Base-by-base conservation (phyloP, 1,140 invertebrate genomes). In the Drosophila triauraria region DNA sequence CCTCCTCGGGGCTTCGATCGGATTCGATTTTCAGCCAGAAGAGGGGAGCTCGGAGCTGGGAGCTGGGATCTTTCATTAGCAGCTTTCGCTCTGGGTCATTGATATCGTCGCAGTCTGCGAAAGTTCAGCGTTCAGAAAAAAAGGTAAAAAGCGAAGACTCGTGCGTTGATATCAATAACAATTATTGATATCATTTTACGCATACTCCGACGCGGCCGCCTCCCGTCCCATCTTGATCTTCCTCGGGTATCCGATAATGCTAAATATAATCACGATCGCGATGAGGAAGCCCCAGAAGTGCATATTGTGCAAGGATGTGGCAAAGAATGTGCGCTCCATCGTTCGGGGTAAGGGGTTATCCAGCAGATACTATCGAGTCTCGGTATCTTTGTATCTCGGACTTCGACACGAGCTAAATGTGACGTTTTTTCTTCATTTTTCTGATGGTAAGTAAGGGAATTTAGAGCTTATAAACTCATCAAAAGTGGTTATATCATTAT, bases 81-180 rank as follows among this genome's bases (percentile, higher is more conserved):
- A 70, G 76, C 75, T 78, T 82, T 82, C 80, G 76, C 44, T 74
- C 27, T 72, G 75, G 75, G 75, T 78, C 75, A 78, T 77, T 77
- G 75, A 78, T 77, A 78, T 78, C 67, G 27, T 38, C 25, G 44
- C 20, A 35, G 38, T 20, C 27, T 40, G 46, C 62, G 44, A 76
- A 68, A 60, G 48, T 76, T 76, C 71, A 71, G 23, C 32, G 9
- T 32, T 35, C 40, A 38, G 32, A 27, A 57, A 23, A 13, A 32
- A 4, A 3, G 8, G 12, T 38, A 13, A 43, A 23, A 38, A 40
- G 47, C 60, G 9, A 44, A 77, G 82, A 85, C 82, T 81, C 80
- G 80, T 88, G 83, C 84, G 79, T 79, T 53, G 81, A 90, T 88
- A 88, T 88, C 85, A 75, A 88, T 90, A 90, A 84, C 84, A 81